Percentiles rank a stretch among this genome's conserved stretches.
Evolutionary conservation across 2,888 invertebrate species (phyloP).

Genomic region (Neria commutata): DNA sequence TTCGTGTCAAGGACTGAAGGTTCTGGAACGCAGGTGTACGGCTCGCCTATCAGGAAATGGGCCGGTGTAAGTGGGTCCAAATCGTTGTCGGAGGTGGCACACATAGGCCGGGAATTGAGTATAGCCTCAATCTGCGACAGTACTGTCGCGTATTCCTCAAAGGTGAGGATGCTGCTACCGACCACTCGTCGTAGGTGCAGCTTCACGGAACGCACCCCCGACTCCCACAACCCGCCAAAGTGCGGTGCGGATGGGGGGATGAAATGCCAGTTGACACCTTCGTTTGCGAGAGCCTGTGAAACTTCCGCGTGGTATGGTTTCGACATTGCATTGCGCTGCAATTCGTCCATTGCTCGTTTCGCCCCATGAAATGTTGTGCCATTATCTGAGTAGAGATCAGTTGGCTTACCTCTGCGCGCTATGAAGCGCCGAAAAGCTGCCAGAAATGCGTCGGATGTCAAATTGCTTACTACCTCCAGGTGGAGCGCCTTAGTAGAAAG

Average conservation of each 20-base stretch:
- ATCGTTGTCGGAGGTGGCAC: not conserved
- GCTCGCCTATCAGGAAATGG: slow-evolving; percentile 18
- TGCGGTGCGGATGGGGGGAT: slow-evolving; percentile 14
- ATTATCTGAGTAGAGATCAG: slow-evolving; percentile 9
- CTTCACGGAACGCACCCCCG: slow-evolving; percentile 1
- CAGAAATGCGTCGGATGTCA: slow-evolving; percentile 9
- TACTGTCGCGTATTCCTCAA: slow-evolving; percentile 7
- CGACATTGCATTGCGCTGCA: not conserved
- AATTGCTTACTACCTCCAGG: slow-evolving; percentile 6
- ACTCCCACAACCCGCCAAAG: slow-evolving; percentile 14
- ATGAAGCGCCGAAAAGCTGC: slow-evolving; percentile 10
- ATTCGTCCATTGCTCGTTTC: not conserved
- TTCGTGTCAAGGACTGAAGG: too few relatives aligned
- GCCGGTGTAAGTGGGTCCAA: slow-evolving; percentile 1
- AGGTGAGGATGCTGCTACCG: not conserved
- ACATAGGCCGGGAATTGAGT: slow-evolving; percentile 11
- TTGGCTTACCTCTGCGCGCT: slow-evolving; percentile 5
- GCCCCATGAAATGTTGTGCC: slow-evolving; percentile 9
- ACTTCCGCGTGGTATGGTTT: not conserved
- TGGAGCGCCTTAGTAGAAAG: slow-evolving; percentile 24
- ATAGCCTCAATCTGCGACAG: slow-evolving; percentile 12
- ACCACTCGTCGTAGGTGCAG: slow-evolving; percentile 3
- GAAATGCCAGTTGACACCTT: slow-evolving; percentile 10
- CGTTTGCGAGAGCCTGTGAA: not conserved
- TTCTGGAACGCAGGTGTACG: slow-evolving; percentile 8